Evolutionary conservation across 2,888 invertebrate genomes (phyloP), one percentile per base, ranked within the genome.

Genomic region (Campoplex capitator): DNA sequence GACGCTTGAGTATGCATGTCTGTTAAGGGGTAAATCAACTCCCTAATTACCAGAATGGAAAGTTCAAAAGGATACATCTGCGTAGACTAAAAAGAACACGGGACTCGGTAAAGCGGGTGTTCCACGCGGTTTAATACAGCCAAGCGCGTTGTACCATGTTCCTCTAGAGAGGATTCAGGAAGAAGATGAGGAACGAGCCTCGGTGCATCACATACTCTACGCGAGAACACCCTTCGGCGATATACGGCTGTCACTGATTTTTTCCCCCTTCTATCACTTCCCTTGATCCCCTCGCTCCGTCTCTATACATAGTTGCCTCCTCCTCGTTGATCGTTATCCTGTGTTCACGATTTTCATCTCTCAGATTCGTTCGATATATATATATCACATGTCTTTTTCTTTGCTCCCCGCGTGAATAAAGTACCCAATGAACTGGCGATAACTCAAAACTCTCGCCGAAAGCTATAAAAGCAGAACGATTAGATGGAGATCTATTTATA

Each of bases 31-130:
- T 58, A 67, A 51, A 54, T 62, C 78, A 68, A 83, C 79, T 74
- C 85, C 87, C 82, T 87, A 88, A 87, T 88, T 87, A 85, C 85
- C 78, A 80, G 81, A 88, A 85, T 86, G 77, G 83, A 84, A 82
- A 88, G 80, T 88, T 86, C 88, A 85, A 86, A 88, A 88, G 77
- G 84, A 85, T 83, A 84, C 48, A 82, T 23, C 23, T 16, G 65
- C 79, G 76, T 75, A 54, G 62, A 7, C 73, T 23, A 38, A 58
- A 67, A 35, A 42, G 45, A 83, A 42, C 56, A 68, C 7, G 23
- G 65, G 35, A 76, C 45, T 42, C 13, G 35, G 48, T 78, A 74
- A 70, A 82, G 78, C 48, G 67, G 68, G 76, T 71, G 82, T 35
- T 83, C 35, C 68, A 28, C 62, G 58, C 28, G 79, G 76, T 80